Conservation (phyloP, 2,113 vertebrate genomes). For the Callopanchax toddi region DNA sequence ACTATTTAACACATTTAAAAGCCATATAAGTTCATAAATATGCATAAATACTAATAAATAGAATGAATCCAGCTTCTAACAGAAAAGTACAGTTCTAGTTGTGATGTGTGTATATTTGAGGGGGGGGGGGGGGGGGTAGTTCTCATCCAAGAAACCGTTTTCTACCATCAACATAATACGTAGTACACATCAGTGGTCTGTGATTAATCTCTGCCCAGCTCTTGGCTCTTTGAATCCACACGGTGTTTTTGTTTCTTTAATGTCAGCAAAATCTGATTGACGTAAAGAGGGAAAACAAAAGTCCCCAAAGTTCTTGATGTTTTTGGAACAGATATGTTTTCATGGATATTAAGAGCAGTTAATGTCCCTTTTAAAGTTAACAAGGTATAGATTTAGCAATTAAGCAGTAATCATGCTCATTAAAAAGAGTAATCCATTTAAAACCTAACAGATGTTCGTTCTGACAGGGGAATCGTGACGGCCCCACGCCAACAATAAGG, state of each 20-base stretch:
- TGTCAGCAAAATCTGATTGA: slow-evolving; percentile 20
- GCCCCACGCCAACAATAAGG: slow-evolving; percentile 72
- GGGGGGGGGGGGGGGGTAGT: background rate
- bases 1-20: too few species aligned
- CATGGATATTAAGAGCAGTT: slow-evolving; percentile 81
- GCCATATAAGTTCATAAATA: too few species aligned
- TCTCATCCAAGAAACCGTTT: background rate
- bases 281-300: slow-evolving; percentile 43
- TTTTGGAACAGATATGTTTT: slow-evolving; percentile 81
- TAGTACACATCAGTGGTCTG: background rate
- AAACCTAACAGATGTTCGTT: slow-evolving; percentile 84
- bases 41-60: too few species aligned
- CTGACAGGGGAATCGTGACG: slow-evolving; percentile 59
- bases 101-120: background rate
- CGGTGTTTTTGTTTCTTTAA: slow-evolving; percentile 5
- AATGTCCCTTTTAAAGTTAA: slow-evolving; percentile 80
- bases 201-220: background rate
- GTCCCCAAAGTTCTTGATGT: slow-evolving; percentile 46
- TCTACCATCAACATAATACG: background rate
- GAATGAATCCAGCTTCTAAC: too few species aligned
- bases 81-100: too few species aligned
- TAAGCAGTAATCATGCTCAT: slow-evolving; percentile 83
- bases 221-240: background rate
- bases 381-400: slow-evolving; percentile 84
- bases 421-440: slow-evolving; percentile 84